Base-by-base conservation (phyloP, 2,113 vertebrate species). In the Pycnonotus jocosus region DNA sequence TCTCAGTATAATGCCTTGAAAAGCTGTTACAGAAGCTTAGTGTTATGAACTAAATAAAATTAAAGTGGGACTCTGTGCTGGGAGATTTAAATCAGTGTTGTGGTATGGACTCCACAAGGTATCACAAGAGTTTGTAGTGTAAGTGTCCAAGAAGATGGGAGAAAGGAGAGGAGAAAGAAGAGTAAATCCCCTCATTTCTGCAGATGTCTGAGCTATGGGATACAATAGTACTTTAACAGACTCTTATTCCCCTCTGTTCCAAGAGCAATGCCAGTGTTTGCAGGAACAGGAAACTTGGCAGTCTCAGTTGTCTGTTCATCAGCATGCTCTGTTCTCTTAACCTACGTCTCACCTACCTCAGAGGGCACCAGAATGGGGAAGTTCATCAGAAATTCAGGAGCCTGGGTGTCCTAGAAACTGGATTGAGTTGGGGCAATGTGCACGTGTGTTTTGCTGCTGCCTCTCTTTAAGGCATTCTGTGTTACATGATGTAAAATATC, bases 201-300 rank as follows among this genome's bases (percentile, higher is more conserved):
- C 90, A 95, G 92, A 24, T 85, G 78, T 88, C 88, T 61, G 70
- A 73, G 71, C 66, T 82, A 2, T 37, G 57, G 45, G 61, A 69
- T 70, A 50, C 74, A 85, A 15, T 2, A 82, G 70, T 28, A 19
- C 22, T 90, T 72, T 45, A 47, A 37, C 65, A 96, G 70, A 20
- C 44, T 79, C 53, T 72, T 71, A 68, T 85, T 94, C 70, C 18
- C 24, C 61, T 82, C 37, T 48, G 62, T 86, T 90, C 93, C 90
- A 90, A 90, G 81, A 96, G 79, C 66, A 40, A n/a, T 69, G 90
- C 74, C 90, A 93, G 66, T 4, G 2, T 79, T 91, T 2, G 2
- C 60, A 69, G 74, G 62, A 94, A 69, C 57, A 72, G 88, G 48
- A 88, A 90, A 72, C 42, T 69, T 90, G 90, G 65, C 73, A 91